phyloP scores from a whole-genome alignment of 2,888 invertebrate genomes.

The Siphonodentalium dalli region DNA sequence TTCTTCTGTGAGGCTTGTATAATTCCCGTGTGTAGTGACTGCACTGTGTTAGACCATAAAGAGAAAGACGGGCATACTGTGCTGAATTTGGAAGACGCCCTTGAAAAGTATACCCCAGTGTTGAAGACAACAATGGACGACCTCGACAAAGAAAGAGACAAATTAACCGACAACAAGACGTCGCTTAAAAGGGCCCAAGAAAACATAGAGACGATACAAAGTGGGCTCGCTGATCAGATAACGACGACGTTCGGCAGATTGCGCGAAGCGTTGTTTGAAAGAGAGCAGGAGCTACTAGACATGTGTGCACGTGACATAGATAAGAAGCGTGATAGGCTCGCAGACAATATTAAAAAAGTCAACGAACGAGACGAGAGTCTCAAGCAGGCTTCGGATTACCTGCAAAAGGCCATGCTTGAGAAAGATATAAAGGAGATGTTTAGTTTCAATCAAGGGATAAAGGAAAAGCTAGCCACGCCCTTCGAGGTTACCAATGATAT shows the following conservation, averaged over 20 bases:
- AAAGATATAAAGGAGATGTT: slow-evolving; percentile 51
- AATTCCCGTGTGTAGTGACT: slow-evolving; percentile 55
- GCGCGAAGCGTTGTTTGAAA: slow-evolving; percentile 46
- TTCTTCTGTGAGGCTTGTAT: slow-evolving; percentile 60
- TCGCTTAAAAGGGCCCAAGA: slow-evolving; percentile 45
- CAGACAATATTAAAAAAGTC: slow-evolving; percentile 43
- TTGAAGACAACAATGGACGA: slow-evolving; percentile 47
- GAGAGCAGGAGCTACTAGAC: slow-evolving; percentile 49
- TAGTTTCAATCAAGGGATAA: slow-evolving; percentile 46
- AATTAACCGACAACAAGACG: slow-evolving; percentile 40
- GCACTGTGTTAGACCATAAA: slow-evolving; percentile 57
- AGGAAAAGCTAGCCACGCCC: slow-evolving; percentile 44
- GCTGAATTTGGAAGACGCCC: slow-evolving; percentile 54
- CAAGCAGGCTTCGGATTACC: slow-evolving; percentile 36
- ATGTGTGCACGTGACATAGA: slow-evolving; percentile 50
- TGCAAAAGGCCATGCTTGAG: slow-evolving; percentile 43
- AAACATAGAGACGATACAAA: slow-evolving; percentile 49
- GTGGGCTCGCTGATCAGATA: slow-evolving; percentile 48
- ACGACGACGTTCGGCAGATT: slow-evolving; percentile 49
- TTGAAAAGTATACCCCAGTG: slow-evolving; percentile 54
- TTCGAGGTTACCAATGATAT: slow-evolving; percentile 40
- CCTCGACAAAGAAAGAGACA: slow-evolving; percentile 38
- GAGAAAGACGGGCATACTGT: slow-evolving; percentile 50
- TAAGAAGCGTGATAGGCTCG: slow-evolving; percentile 44
- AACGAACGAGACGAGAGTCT: slow-evolving; percentile 38